Evolutionary conservation across 2,888 invertebrate species (phyloP).

Genomic region (Odontocerum albicorne): DNA sequence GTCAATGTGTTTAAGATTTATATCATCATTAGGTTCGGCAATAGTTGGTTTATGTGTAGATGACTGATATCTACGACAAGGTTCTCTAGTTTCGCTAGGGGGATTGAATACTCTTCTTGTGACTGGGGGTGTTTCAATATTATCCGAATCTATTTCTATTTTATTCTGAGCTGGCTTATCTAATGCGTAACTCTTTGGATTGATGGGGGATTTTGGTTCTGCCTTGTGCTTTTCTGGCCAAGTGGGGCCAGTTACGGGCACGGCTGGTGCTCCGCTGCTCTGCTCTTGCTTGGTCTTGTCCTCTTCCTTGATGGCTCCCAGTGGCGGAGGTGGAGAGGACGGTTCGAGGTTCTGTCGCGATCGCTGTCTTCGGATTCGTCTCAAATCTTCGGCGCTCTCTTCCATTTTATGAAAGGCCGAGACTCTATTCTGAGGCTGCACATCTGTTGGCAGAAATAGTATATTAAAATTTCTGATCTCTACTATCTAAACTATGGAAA

Average conservation of each 20-base stretch:
- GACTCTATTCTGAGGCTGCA: slow-evolving; percentile 72
- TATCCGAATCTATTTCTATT: slow-evolving; percentile 86
- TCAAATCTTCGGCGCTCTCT: slow-evolving; percentile 66
- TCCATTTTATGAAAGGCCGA: slow-evolving; percentile 78
- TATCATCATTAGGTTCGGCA: slow-evolving; percentile 51
- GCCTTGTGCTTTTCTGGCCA: background rate
- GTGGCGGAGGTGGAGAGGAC: slow-evolving; percentile 46
- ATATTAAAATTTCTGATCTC: background rate
- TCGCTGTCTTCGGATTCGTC: slow-evolving; percentile 60
- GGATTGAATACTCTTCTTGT: slow-evolving; percentile 70
- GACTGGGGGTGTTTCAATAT: slow-evolving; percentile 87
- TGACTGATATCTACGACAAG: slow-evolving; percentile 57
- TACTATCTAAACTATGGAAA: background rate
- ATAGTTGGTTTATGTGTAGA: slow-evolving; percentile 40
- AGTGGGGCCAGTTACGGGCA: slow-evolving; percentile 19
- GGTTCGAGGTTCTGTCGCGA: slow-evolving; percentile 50
- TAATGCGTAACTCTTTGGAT: no score
- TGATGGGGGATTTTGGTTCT: background rate
- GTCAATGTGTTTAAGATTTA: slow-evolving; percentile 44
- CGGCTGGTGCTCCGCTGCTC: slow-evolving; percentile 42
- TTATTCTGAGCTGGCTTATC: slow-evolving; percentile 51
- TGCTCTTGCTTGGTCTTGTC: slow-evolving; percentile 46
- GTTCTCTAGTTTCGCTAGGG: slow-evolving; percentile 62
- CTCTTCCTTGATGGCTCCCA: slow-evolving; percentile 65
- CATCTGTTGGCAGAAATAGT: slow-evolving; percentile 61